phyloP scores from a whole-genome alignment of 1,140 invertebrate species.

The Drosophila hydei region DNA sequence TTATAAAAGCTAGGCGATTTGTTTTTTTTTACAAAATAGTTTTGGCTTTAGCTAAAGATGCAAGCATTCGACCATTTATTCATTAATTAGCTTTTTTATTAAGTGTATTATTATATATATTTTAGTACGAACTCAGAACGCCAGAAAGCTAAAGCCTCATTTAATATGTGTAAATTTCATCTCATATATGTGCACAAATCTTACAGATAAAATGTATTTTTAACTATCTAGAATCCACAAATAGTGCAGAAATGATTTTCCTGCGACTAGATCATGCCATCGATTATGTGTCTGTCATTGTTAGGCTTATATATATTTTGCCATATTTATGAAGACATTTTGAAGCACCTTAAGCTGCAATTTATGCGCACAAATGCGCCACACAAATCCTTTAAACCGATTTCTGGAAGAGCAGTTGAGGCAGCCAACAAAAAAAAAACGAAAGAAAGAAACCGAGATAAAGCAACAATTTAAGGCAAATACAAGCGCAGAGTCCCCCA shows the following conservation, averaged over 20 bases:
- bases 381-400: conserved; percentile 72
- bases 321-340: conserved; percentile 67
- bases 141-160: no score
- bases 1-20: no score
- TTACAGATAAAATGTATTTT: no score
- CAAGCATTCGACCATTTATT: no score
- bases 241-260: background rate
- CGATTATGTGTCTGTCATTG: background rate
- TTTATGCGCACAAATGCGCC: conserved; percentile 60
- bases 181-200: no score
- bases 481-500: conserved; percentile 51
- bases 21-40: no score
- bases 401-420: conserved; percentile 52
- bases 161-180: no score
- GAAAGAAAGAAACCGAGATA: conserved; percentile 23
- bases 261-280: background rate
- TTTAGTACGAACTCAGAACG: no score
- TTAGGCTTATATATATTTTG: background rate
- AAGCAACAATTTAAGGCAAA: conserved; percentile 58
- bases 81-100: no score
- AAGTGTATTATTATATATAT: no score
- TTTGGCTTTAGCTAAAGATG: no score
- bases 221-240: no score
- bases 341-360: conserved; percentile 51
- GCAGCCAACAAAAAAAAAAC: background rate